Conservation (phyloP, 2,888 invertebrate species). For the Perizoma flavofasciatum region DNA sequence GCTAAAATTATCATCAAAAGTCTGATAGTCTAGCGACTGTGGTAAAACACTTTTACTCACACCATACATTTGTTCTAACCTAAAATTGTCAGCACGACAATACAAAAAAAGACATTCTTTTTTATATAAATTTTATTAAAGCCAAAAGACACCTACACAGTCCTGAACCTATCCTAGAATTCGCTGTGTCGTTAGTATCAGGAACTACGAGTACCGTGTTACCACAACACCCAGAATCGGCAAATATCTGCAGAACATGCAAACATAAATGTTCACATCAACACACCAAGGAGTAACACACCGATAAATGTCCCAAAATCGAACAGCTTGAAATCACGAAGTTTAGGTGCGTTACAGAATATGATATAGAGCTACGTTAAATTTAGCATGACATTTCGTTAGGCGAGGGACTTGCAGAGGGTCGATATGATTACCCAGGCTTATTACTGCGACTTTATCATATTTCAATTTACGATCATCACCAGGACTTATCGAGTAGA, state of each 20-base stretch:
- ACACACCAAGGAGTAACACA: background rate
- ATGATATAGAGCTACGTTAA: conserved; percentile 40
- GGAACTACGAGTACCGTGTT: background rate
- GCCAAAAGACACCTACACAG: no score
- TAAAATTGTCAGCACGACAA: no score
- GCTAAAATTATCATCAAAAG: conserved; percentile 3
- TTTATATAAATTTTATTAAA: no score
- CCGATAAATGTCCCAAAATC: background rate
- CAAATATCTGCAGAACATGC: no score
- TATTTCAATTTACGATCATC: conserved; percentile 84
- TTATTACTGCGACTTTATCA: conserved; percentile 82
- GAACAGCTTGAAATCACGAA: conserved; percentile 25
- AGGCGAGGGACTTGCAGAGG: conserved; percentile 58
- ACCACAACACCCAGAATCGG: no score
- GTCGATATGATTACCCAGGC: conserved; percentile 71
- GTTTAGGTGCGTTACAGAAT: conserved; percentile 31
- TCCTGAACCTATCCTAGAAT: no score
- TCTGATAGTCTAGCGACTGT: background rate
- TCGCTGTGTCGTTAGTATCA: no score
- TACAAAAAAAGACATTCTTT: no score
- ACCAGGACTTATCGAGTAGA: conserved; percentile 79
- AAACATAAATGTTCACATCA: background rate
- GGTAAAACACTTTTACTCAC: no score
- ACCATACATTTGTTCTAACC: no score
- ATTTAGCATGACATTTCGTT: conserved; percentile 48